phyloP scores from a whole-genome alignment of 2,797 vertebrate genomes.

The Gephyroberyx darwinii region DNA sequence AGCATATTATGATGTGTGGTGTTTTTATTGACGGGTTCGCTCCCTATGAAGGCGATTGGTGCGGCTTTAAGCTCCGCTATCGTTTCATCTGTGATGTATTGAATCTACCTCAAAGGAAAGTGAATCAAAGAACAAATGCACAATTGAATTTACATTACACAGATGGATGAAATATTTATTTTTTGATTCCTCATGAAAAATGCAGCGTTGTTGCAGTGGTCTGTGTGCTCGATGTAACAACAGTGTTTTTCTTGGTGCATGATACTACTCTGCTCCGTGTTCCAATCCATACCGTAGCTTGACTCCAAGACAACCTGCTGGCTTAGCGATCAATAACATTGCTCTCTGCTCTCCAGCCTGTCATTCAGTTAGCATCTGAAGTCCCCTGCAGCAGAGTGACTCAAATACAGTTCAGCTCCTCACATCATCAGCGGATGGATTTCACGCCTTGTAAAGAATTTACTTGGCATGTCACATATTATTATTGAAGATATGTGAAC shows the following conservation, averaged over 20 bases:
- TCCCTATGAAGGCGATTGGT: constrained; percentile 16
- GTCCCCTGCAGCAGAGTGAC: constrained; percentile 29
- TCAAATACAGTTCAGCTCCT: constrained; percentile 23
- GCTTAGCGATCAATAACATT: constrained; percentile 67
- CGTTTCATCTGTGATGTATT: constrained; percentile 63
- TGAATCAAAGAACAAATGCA: constrained; percentile 73
- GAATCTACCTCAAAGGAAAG: constrained; percentile 69
- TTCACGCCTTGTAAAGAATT: constrained; percentile 23
- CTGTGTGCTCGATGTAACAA: constrained; percentile 17
- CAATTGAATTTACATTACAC: constrained; percentile 75
- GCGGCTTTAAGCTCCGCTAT: constrained; percentile 50
- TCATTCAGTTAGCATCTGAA: constrained; percentile 44
- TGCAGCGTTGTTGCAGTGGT: constrained; percentile 48
- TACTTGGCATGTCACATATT: neutral
- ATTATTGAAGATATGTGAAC: constrained; percentile 11
- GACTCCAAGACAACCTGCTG: constrained; percentile 66
- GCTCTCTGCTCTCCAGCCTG: constrained; percentile 49
- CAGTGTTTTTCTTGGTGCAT: constrained; percentile 34
- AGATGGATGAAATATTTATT: constrained; percentile 71
- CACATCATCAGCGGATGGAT: constrained; percentile 20
- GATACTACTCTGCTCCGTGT: constrained; percentile 38
- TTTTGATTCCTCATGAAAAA: constrained; percentile 72
- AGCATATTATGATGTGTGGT: constrained; percentile 17
- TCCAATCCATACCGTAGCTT: constrained; percentile 68
- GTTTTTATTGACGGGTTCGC: constrained; percentile 34